These are phyloP conservation scores for Megaceryle torquata DNA, from an alignment of 2,113 vertebrate genomes.

Conservation along the genomic window DNA sequence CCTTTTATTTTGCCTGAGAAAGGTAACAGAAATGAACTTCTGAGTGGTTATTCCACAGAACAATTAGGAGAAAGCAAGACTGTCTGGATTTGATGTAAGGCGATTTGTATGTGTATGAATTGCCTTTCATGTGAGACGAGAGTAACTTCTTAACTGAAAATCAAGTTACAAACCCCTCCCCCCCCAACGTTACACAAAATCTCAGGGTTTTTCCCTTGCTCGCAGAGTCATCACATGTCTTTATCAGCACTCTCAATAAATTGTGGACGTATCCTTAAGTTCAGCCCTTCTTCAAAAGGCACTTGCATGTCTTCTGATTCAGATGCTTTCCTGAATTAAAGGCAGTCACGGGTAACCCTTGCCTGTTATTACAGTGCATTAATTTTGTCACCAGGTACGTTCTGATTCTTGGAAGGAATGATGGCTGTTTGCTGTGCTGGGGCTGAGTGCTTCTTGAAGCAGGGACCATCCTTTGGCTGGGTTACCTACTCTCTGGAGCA, in stretches of 20 bases:
- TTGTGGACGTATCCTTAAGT: background rate
- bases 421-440: accelerated
- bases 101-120: conserved; percentile 42
- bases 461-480: background rate
- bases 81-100: conserved; percentile 32
- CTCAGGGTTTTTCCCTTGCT: background rate
- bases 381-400: background rate
- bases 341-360: background rate
- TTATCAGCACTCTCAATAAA: background rate
- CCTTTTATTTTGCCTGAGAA: conserved; percentile 76
- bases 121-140: background rate
- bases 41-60: conserved; percentile 68
- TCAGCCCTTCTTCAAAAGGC: background rate
- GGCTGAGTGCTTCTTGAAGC: background rate
- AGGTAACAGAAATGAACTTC: conserved; percentile 76
- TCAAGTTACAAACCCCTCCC: background rate
- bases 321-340: background rate
- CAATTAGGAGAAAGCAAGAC: conserved; percentile 53
- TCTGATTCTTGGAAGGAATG: background rate
- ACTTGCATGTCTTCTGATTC: background rate
- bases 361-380: background rate
- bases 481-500: accelerated
- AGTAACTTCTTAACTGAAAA: background rate
- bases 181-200: background rate
- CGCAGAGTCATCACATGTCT: background rate